Base-by-base conservation (phyloP, 2,888 invertebrate genomes). In the Glyphotaelius pellucidus region DNA sequence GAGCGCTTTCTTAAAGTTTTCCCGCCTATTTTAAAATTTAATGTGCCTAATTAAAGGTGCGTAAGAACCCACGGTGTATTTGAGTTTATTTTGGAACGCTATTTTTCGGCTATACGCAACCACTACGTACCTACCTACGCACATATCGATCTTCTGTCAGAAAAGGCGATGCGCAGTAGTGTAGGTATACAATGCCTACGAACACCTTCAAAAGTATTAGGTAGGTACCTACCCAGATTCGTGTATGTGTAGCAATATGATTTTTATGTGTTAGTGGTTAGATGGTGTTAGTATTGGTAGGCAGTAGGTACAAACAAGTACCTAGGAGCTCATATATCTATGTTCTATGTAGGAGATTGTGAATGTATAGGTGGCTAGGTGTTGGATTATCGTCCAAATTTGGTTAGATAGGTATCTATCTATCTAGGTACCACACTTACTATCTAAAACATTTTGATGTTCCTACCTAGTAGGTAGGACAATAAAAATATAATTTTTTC, bases 101-200 rank as follows among this genome's bases (percentile, higher is more conserved):
- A 14, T 52, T 32, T 87, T 87, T 87, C 87, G n/a, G 52, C 87
- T 87, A 87, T 85, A 85, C 85, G 83, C 31, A 32, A 32, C 32
- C 25, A 32, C 42, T 25, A 87, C 87, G 47, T 30, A 32, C 90
- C 91, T 90, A 90, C 90, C 89, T 52, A 91, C 93, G 92, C 93
- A 92, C 80, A 93, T 94, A 93, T 94, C 94, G 93, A 93, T 93
- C 93, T 93, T 92, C 79, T 90, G 88, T 90, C 91, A 89, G 91
- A 90, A 47, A 91, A 92, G 79, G 90, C 92, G 92, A 92, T 92
- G 92, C 92, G 92, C 92, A 92, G 91, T 80, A 30, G 86, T 90
- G 86, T 90, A 83, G 80, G 89, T 92, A 91, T 90, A 90, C 91
- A 91, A 92, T 92, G 88, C 90, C 88, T 90, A 91, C 92, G 52